Base-by-base conservation (phyloP, 2,888 invertebrate genomes). In the Brachyptera risi region DNA sequence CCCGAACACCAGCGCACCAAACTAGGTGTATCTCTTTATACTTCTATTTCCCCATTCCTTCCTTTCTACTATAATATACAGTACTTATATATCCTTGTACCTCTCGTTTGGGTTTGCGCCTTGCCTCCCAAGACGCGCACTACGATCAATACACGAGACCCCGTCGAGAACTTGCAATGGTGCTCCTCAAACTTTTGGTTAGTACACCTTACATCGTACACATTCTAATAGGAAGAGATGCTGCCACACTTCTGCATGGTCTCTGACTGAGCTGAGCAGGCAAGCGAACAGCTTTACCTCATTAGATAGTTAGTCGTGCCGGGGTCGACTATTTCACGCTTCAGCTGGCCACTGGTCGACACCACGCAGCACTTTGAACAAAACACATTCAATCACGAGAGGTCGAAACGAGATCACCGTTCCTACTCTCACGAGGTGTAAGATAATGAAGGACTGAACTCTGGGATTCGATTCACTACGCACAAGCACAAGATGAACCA, bases 61-160 rank as follows among this genome's bases (percentile, higher is more conserved):
- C n/a, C n/a, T n/a, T n/a, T n/a, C n/a, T n/a, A n/a, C n/a, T n/a
- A n/a, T n/a, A n/a, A n/a, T 35, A 37, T 54, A 54, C 21, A 54
- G 21, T 19, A 50, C 50, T 26, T 50, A 50, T n/a, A n/a, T 13
- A 50, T 9, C 50, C 50, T 54, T 44, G 15, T 44, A 44, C 44
- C 44, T 44, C 21, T 19, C 44, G 44, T 44, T 44, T 44, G 19
- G 44, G 7, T 4, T 44, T 3, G 44, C 17, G 44, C 44, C 44
- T 44, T 44, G 31, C 7, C 47, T 47, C 24, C 13, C 35, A 54
- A 54, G 54, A 37, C 17, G 35, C 23, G 17, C 3, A 23, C 24
- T 37, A 44, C 54, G 54, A 54, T 54, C 54, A 54, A 54, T 54
- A 54, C 54, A 21, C 7, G 11, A 35, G 19, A 3, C 54, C 24